phyloP scores from a whole-genome alignment of 1,140 invertebrate genomes.

The Drosophila dunni region DNA sequence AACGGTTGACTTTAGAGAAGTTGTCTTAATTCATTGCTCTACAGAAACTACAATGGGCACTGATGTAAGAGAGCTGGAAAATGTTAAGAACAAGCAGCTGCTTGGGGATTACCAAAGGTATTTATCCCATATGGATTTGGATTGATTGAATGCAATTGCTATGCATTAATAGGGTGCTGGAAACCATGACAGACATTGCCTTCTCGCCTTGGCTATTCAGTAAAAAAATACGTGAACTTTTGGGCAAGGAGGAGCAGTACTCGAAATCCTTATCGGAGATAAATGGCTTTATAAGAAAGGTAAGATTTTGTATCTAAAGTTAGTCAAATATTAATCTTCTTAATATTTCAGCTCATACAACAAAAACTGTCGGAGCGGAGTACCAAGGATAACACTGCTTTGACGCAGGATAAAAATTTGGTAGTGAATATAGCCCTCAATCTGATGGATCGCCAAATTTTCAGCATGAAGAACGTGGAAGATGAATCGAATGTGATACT shows the following conservation, averaged over 20 bases:
- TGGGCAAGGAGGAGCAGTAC: not conserved
- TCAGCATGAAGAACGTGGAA: slow-evolving; percentile 68
- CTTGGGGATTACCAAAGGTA: not conserved
- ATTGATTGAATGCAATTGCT: not conserved
- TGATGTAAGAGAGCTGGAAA: not conserved
- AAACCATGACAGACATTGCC: not conserved
- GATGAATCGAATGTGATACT: slow-evolving; percentile 76
- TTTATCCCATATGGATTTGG: not conserved
- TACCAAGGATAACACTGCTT: not conserved
- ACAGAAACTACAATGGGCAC: not conserved
- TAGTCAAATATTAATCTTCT: not conserved
- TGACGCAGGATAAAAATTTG: not conserved
- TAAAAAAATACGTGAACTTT: not conserved
- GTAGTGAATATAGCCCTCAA: not conserved
- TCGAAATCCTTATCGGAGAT: not conserved
- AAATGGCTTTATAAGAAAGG: not conserved
- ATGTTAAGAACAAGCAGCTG: not conserved
- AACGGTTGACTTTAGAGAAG: too few species aligned
- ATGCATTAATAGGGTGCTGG: not conserved
- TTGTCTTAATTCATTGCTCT: not conserved
- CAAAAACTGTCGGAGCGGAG: not conserved
- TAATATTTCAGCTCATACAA: not conserved
- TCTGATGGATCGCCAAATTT: slow-evolving; percentile 10
- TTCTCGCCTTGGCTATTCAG: not conserved
- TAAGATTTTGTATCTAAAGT: not conserved